A percentile compares a stretch with the other conserved stretches of the same genome.
Conservation (phyloP, 2,113 vertebrate species). For the Brienomyrus longianalis region DNA sequence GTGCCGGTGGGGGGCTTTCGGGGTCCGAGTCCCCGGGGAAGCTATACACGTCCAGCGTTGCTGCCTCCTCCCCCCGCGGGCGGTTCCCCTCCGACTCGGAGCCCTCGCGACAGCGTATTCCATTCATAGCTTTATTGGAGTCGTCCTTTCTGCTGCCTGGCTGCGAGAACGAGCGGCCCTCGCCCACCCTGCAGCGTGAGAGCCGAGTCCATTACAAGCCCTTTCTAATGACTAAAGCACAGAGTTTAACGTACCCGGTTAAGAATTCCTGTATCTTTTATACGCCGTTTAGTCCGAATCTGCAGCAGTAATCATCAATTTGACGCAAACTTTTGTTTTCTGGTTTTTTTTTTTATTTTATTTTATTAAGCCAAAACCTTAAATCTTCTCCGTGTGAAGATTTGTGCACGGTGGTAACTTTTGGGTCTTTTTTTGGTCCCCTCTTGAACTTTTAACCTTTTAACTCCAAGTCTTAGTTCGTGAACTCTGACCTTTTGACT, state of each 20-base stretch:
- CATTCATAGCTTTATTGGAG: conserved; percentile 59
- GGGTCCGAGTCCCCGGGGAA: conserved; percentile 66
- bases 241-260: conserved; percentile 7
- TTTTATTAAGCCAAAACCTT: background rate
- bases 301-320: background rate
- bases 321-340: background rate
- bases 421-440: background rate
- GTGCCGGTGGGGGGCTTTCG: conserved; percentile 54
- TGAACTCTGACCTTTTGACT: conserved; percentile 65
- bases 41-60: conserved; percentile 57
- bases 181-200: conserved; percentile 23
- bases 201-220: conserved; percentile 20
- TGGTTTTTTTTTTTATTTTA: too few species aligned
- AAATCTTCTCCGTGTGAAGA: conserved; percentile 30
- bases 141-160: conserved; percentile 34
- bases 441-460: conserved; percentile 51
- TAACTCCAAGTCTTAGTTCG: conserved; percentile 54
- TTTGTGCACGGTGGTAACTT: background rate
- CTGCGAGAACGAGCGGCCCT: conserved; percentile 36
- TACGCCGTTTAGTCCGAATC: background rate
- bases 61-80: conserved; percentile 8
- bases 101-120: background rate
- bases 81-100: background rate
- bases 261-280: background rate
- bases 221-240: conserved; percentile 28